Evolutionary conservation across 2,113 vertebrate species (phyloP), one percentile per base, ranked within the genome.

Genomic region (Heliornis fulica): DNA sequence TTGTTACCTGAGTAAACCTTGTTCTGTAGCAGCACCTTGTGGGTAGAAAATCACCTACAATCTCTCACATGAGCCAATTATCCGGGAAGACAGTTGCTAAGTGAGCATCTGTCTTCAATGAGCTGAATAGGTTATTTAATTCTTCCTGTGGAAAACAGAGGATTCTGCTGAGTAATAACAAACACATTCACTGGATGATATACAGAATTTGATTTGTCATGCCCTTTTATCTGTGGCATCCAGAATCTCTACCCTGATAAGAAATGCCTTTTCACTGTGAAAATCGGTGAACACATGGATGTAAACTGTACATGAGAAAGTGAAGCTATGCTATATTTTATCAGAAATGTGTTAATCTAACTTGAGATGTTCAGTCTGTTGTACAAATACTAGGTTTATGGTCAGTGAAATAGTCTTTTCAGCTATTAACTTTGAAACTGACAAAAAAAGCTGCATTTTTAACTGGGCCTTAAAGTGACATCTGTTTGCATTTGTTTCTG

Each of bases 21-120:
- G 94, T 96, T 98, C 96, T 96, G 72, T 66, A 80, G 94, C 61
- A 93, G 48, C 96, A 95, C 94, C 96, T 97, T 92, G 97, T 97
- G 97, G 96, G 56, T 18, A 77, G 14, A 34, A 38, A 5, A 81
- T 87, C 87, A 91, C 51, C 32, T 95, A 75, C 88, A 89, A 50
- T 23, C 20, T 87, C 11, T 38, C n/a, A 23, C 10, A 45, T 22
- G 65, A 66, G 8, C 57, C 48, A 61, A 1, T 1, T 0, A 78
- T 70, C 36, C 43, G 25, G 63, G 59, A 69, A 60, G 26, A 36
- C 13, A 45, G 31, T 43, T 68, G 21, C 18, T 23, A 9, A 81
- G 34, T 43, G 7, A 74, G 34, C 76, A 64, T 79, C 43, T 76
- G 23, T 66, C 43, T 60, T 84, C 72, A 43, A 2, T n/a, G 31